A percentile compares a stretch with the other conserved stretches of the same genome.
These are phyloP conservation scores for Vannuccia rotundouncinata DNA, from an alignment of 2,888 invertebrate species.

Conservation along the genomic window DNA sequence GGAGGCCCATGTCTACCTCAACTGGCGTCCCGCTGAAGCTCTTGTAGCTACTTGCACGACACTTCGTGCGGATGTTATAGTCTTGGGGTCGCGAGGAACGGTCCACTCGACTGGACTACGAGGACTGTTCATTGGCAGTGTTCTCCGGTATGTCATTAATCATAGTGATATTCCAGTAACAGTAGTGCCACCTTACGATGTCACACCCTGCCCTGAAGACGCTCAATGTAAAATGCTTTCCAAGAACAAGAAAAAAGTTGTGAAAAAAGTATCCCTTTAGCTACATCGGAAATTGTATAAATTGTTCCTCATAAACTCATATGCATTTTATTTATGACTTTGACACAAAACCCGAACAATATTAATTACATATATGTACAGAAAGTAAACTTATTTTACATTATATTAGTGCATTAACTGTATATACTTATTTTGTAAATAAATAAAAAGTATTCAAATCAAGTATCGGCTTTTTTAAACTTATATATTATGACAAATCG, in stretches of 20 bases:
- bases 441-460: no score
- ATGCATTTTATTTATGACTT: no score
- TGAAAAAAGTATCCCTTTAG: no score
- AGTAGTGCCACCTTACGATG: constrained; percentile 1
- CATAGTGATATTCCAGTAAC: constrained; percentile 7
- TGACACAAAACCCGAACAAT: no score
- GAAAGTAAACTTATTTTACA: no score
- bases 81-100: neutral
- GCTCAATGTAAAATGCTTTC: constrained; percentile 1
- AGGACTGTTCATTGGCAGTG: constrained; percentile 13
- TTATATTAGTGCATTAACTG: no score
- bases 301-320: no score
- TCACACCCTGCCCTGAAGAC: neutral
- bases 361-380: no score
- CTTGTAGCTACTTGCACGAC: neutral
- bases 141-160: neutral
- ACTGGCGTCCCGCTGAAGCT: neutral
- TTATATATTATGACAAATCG: no score
- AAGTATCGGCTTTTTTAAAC: no score
- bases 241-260: neutral
- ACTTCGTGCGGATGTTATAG: neutral
- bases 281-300: no score
- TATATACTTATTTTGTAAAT: no score
- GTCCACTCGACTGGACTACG: neutral
- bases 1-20: neutral